Conservation (phyloP, 2,113 vertebrate species). For the Rallus limicola region DNA sequence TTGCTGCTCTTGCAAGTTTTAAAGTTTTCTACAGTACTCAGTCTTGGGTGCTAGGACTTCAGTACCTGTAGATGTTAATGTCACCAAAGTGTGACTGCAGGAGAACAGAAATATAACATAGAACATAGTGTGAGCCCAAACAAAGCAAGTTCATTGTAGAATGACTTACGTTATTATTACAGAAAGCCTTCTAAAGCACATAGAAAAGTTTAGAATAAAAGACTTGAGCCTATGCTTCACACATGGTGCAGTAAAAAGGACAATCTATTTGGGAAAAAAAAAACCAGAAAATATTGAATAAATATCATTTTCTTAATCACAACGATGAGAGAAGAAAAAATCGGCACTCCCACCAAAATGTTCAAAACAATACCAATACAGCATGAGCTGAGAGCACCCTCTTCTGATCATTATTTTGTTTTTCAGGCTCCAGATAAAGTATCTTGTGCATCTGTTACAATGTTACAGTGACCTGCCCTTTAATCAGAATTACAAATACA, state of each 20-base stretch:
- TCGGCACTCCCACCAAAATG: not conserved
- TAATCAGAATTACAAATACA: not conserved
- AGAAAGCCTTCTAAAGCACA: not conserved
- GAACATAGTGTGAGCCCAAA: not conserved
- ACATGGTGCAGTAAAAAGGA: not conserved
- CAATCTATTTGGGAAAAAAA: not conserved
- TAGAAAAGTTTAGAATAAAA: not conserved
- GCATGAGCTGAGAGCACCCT: constrained; percentile 52
- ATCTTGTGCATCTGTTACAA: not conserved
- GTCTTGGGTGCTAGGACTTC: not conserved
- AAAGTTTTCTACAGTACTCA: not conserved
- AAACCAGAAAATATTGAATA: not conserved
- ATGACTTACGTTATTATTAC: not conserved
- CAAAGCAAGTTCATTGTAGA: not conserved
- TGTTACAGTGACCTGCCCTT: not conserved
- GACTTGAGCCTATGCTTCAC: not conserved
- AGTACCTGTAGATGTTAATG: not conserved
- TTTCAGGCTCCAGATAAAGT: not conserved
- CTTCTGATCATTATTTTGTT: constrained; percentile 49
- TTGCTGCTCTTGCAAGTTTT: not conserved
- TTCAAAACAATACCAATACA: not conserved
- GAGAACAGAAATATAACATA: not conserved
- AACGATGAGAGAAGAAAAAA: not conserved
- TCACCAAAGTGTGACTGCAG: not conserved
- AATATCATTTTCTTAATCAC: not conserved